Conservation (phyloP, 2,113 vertebrate genomes). For the Oncorhynchus masou region DNA sequence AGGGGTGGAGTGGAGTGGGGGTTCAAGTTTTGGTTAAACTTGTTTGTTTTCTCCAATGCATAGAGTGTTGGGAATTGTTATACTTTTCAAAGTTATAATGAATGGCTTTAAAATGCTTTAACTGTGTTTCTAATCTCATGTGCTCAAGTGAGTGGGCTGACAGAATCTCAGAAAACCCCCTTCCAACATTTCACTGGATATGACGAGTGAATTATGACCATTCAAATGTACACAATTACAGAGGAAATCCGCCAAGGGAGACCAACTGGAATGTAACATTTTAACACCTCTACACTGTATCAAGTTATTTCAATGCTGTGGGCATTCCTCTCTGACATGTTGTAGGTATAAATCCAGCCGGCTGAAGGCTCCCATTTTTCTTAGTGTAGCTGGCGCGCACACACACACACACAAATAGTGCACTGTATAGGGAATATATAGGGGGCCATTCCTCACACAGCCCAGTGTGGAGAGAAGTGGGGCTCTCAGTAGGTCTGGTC, state of each 20-base stretch:
- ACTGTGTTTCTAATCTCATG: background rate
- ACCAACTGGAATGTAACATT: background rate
- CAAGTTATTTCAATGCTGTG: background rate
- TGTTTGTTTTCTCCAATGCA: no score
- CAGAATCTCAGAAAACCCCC: background rate
- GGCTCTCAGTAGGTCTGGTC: constrained; percentile 5
- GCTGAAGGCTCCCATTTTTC: background rate
- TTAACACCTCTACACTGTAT: background rate
- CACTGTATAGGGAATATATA: no score
- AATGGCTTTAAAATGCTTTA: background rate
- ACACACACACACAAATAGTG: no score
- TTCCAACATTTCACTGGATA: background rate
- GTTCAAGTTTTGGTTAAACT: no score
- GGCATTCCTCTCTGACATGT: constrained; percentile 18
- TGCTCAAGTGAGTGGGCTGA: background rate
- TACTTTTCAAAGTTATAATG: no score
- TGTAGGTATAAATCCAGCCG: constrained; percentile 23
- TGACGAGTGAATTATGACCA: background rate
- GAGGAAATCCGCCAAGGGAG: background rate
- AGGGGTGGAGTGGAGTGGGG: background rate
- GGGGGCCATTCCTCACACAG: background rate
- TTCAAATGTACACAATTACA: background rate
- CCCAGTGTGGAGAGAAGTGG: background rate
- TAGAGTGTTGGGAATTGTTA: no score
- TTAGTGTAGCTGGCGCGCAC: constrained; percentile 1